Base-by-base conservation (phyloP, 92 coral and sea anemone species). In the Epizoanthus illoricatus region DNA sequence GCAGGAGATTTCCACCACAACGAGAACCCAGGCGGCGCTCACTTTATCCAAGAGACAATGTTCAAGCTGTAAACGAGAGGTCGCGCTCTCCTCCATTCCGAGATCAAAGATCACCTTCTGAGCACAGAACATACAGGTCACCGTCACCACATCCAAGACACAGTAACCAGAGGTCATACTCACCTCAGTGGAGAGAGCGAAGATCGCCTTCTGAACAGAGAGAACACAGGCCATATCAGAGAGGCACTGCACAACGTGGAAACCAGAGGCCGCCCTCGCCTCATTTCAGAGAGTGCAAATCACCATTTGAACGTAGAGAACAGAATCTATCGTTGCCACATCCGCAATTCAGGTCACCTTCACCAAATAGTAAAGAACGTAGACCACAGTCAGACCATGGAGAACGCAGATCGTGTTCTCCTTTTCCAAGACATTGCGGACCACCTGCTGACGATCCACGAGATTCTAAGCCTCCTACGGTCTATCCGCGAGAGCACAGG, bases 171-270 rank as follows among this genome's bases (percentile, higher is more conserved):
- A 78, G 45, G 60, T 71, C 58, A 19, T 23, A 33, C 6, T 71
- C 23, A 5, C 16, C 36, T 64, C 15, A 5, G 1, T 9, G 1
- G 56, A 76, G 59, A 13, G 65, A 41, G n/a, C 2, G 18, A n/a
- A 63, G 82, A 61, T 62, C 71, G 1, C 60, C 43, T 62, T 78
- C 72, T 40, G 17, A 11, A 20, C 57, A 43, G 43, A 78, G 47
- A 63, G n/a, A 19, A 40, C 54, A 16, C 81, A 45, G 58, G 42
- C 42, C 15, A 5, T 42, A 24, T 78, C 10, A 18, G 9, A 64
- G 23, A 40, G 23, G 28, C 20, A 20, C 9, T 52, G 12, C 56
- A 52, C 56, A 52, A 52, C 0, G 13, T 52, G 56, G 45, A 45
- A 45, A 59, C 18, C 60, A 43, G 36, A 78, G 60, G 36, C 42